Percentiles rank a stretch among this genome's conserved stretches.
Conservation (phyloP, 2,888 invertebrate species). For the Microctonus brassicae region DNA sequence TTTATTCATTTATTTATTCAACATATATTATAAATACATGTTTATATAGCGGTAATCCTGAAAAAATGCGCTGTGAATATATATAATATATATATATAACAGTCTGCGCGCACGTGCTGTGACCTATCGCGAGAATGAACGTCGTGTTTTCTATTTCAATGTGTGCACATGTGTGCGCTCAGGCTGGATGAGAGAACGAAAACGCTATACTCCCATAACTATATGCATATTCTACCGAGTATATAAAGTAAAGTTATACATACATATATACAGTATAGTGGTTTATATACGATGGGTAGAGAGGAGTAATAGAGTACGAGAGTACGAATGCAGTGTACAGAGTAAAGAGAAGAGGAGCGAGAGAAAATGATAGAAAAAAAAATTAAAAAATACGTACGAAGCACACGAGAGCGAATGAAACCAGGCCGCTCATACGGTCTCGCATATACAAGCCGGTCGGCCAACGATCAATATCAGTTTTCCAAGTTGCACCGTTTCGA, state of each 20-base stretch:
- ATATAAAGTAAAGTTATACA: conserved; percentile 7
- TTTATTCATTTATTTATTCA: no score
- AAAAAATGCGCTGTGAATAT: no score
- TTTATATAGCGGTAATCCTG: no score
- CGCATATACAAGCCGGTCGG: conserved; percentile 32
- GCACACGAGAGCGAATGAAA: conserved; percentile 42
- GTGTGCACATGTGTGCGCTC: conserved; percentile 14
- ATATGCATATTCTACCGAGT: not conserved
- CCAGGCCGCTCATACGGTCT: conserved; percentile 41
- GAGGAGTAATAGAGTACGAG: conserved; percentile 25
- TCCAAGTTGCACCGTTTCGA: conserved; percentile 60
- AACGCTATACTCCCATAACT: not conserved
- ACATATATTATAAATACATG: no score
- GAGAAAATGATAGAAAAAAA: not conserved
- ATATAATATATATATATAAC: no score
- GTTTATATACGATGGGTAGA: conserved; percentile 11
- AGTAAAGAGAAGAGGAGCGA: no score
- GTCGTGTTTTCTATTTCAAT: not conserved
- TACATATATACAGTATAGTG: no score
- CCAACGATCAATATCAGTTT: conserved; percentile 61
- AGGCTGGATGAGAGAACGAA: not conserved
- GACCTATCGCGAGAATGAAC: conserved; percentile 23
- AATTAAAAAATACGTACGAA: no score
- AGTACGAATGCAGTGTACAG: conserved; percentile 14
- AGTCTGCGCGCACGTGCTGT: conserved; percentile 7